These are phyloP conservation scores for Notothenia coriiceps DNA, from an alignment of 2,113 vertebrate genomes.

Conservation along the genomic window DNA sequence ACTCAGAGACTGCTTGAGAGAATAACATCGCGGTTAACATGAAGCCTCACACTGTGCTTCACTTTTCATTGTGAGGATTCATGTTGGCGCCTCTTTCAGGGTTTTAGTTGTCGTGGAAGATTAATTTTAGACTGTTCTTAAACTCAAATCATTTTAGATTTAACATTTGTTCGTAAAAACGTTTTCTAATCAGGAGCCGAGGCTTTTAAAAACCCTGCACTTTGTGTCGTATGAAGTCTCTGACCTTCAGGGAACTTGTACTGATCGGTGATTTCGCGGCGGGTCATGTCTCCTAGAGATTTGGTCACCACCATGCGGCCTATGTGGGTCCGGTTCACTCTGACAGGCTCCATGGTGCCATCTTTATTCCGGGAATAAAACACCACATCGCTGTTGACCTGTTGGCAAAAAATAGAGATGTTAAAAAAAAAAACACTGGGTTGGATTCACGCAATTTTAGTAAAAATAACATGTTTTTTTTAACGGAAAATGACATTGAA, in stretches of 20 bases:
- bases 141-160: no score
- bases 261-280: conserved; percentile 87
- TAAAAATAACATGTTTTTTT: background rate
- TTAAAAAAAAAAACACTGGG: background rate
- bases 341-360: conserved; percentile 83
- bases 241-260: conserved; percentile 97
- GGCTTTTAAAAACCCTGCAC: background rate
- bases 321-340: conserved; percentile 85
- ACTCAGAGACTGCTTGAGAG: background rate
- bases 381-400: conserved; percentile 96
- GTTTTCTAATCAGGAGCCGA: background rate
- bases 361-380: conserved; percentile 88
- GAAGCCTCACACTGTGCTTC: background rate
- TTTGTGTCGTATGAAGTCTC: background rate
- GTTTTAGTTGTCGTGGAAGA: no score
- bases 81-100: background rate
- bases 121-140: no score
- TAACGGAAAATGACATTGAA: background rate
- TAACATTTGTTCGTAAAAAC: no score
- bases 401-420: background rate
- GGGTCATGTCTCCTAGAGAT: conserved; percentile 81
- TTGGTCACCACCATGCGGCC: conserved; percentile 93
- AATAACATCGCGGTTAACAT: conserved; percentile 1
- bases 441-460: no score
- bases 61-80: background rate